Conservation (phyloP, 2,113 vertebrate species). For the Dolichallabes microphthalmus region DNA sequence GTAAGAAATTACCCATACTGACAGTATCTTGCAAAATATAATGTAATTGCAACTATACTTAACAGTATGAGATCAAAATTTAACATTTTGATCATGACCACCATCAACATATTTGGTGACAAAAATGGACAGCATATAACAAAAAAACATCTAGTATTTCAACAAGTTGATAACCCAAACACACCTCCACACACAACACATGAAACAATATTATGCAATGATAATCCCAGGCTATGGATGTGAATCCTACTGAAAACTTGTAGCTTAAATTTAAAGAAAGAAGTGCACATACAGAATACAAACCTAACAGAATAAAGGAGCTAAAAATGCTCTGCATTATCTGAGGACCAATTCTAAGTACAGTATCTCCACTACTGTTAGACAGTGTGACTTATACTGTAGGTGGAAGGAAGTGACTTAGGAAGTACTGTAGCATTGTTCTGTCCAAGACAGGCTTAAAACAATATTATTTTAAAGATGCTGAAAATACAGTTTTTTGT, state of each 20-base stretch:
- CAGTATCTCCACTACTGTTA: background rate
- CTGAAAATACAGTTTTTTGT: background rate
- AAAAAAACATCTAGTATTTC: background rate
- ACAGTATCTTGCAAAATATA: background rate
- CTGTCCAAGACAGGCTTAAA: background rate
- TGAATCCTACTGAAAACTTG: background rate
- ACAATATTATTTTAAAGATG: background rate
- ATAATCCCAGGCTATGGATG: background rate
- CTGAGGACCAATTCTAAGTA: background rate
- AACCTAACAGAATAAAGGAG: background rate
- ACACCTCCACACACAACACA: too few species aligned
- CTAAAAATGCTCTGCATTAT: background rate
- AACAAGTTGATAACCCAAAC: too few species aligned
- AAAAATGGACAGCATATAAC: background rate
- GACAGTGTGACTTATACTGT: background rate
- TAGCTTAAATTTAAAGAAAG: background rate
- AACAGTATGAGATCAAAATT: background rate
- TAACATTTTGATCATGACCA: background rate
- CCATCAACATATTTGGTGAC: background rate
- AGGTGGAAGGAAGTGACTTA: slow-evolving; percentile 1
- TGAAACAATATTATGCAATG: background rate
- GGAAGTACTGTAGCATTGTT: background rate
- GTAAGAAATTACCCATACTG: background rate
- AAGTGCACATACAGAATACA: background rate
- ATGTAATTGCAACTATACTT: background rate